Percentiles rank a stretch among this genome's conserved stretches.
Conservation (phyloP, 2,888 invertebrate species). For the Steinernema scapterisci region DNA sequence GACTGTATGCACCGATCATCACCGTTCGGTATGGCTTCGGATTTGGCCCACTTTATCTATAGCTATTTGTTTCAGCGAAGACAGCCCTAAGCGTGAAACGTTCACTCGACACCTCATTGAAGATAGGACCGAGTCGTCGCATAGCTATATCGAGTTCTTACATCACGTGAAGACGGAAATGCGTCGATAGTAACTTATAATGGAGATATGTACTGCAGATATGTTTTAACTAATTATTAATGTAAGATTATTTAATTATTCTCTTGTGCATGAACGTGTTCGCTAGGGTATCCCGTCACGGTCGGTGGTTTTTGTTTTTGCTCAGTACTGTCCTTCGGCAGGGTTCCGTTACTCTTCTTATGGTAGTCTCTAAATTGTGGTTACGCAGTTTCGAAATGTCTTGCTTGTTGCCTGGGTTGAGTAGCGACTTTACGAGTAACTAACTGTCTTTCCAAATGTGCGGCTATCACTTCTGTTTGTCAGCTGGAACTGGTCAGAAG, state of each 20-base stretch:
- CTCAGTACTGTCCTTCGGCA: background rate
- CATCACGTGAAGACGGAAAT: conserved; percentile 75
- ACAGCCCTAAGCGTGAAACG: conserved; percentile 80
- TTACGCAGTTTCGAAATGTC: background rate
- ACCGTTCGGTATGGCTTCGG: conserved; percentile 39
- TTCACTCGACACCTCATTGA: conserved; percentile 90
- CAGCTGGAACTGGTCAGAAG: no score
- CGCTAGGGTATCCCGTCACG: background rate
- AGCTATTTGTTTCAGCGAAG: conserved; percentile 77
- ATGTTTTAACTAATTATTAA: conserved; percentile 5
- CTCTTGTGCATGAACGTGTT: background rate
- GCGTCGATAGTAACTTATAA: conserved; percentile 34
- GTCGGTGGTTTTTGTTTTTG: background rate
- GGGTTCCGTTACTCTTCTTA: no score
- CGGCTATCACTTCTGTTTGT: no score
- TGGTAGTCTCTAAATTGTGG: background rate
- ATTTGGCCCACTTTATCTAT: background rate
- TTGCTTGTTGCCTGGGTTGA: no score
- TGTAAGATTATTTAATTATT: background rate
- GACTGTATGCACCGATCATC: conserved; percentile 45
- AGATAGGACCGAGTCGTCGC: conserved; percentile 88
- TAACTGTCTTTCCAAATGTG: no score
- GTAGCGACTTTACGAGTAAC: no score
- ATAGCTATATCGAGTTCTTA: conserved; percentile 96
- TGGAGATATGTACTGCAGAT: background rate